These are phyloP conservation scores for Harpegnathos saltator DNA, from an alignment of 1,140 invertebrate genomes.

Conservation along the genomic window DNA sequence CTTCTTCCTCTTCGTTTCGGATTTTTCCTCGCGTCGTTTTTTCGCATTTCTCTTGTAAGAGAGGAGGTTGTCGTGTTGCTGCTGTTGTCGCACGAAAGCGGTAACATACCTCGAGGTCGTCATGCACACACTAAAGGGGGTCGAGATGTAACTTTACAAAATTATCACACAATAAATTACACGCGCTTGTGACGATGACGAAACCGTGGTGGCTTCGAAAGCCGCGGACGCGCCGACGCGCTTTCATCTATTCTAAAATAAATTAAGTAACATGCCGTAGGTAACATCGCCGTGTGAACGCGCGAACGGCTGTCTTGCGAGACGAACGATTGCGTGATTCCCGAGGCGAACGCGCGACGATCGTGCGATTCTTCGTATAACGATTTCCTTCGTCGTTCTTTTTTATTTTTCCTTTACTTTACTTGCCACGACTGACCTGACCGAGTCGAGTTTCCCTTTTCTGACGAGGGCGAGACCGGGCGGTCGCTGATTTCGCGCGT, in stretches of 20 bases:
- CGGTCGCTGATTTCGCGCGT: too few species aligned
- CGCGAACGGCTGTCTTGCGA: constrained; percentile 5
- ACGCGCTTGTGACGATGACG: constrained; percentile 20
- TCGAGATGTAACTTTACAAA: constrained; percentile 56
- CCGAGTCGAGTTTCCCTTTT: too few species aligned
- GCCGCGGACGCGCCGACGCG: neutral
- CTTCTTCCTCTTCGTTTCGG: too few species aligned
- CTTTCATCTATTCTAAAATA: constrained; percentile 38
- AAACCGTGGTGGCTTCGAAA: constrained; percentile 26
- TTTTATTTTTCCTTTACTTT: too few species aligned
- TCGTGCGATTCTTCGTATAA: neutral
- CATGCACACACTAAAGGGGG: constrained; percentile 33
- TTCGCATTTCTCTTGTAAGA: neutral
- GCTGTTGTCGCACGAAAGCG: constrained; percentile 45
- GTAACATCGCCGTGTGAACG: constrained; percentile 37
- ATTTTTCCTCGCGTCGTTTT: too few species aligned
- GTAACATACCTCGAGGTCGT: constrained; percentile 54
- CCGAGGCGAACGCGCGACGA: neutral
- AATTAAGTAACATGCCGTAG: constrained; percentile 56
- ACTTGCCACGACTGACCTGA: too few species aligned
- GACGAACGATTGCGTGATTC: neutral
- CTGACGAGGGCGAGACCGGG: too few species aligned
- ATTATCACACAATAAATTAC: constrained; percentile 59
- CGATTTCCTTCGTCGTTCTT: too few species aligned
- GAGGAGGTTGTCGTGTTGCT: constrained; percentile 30